Evolutionary conservation across 2,113 vertebrate genomes (phyloP).

Genomic region (Mystacornis crossleyi): DNA sequence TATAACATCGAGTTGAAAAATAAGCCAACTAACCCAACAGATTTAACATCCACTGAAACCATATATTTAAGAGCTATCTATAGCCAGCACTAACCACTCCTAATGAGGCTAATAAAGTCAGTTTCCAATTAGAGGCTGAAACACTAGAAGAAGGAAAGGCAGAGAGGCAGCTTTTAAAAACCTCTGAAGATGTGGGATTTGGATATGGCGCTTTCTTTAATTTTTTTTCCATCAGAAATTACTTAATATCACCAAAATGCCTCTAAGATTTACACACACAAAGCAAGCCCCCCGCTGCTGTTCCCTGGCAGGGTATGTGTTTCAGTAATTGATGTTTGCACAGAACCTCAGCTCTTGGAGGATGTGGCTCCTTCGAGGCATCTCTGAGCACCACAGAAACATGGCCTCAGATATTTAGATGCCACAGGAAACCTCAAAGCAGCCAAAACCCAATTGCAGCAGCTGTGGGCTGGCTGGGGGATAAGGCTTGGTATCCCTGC

Average conservation of each 20-base stretch:
- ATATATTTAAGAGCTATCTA: slow-evolving; percentile 54
- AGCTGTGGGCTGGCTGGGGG: not conserved
- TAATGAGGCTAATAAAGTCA: slow-evolving; percentile 68
- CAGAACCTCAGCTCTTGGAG: slow-evolving; percentile 1
- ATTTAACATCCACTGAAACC: slow-evolving; percentile 38
- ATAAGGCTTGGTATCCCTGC: not conserved
- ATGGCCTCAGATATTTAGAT: not conserved
- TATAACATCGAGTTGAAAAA: not conserved
- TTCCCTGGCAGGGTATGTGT: not conserved
- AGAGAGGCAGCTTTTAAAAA: slow-evolving; percentile 55
- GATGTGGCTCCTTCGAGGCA: not conserved
- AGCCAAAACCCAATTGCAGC: not conserved
- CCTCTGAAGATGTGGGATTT: slow-evolving; percentile 5
- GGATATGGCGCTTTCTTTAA: not conserved
- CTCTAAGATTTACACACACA: not conserved
- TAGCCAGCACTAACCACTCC: slow-evolving; percentile 49
- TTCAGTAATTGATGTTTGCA: not conserved
- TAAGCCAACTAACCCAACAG: slow-evolving; percentile 35
- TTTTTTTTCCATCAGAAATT: not conserved
- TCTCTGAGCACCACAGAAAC: not conserved
- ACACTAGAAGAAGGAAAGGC: slow-evolving; percentile 43
- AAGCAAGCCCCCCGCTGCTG: not conserved
- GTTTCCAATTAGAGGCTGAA: slow-evolving; percentile 66
- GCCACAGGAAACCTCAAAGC: not conserved
- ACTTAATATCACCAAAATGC: not conserved